These are phyloP conservation scores for Sebastes fasciatus DNA, from an alignment of 2,113 vertebrate genomes.

Conservation along the genomic window DNA sequence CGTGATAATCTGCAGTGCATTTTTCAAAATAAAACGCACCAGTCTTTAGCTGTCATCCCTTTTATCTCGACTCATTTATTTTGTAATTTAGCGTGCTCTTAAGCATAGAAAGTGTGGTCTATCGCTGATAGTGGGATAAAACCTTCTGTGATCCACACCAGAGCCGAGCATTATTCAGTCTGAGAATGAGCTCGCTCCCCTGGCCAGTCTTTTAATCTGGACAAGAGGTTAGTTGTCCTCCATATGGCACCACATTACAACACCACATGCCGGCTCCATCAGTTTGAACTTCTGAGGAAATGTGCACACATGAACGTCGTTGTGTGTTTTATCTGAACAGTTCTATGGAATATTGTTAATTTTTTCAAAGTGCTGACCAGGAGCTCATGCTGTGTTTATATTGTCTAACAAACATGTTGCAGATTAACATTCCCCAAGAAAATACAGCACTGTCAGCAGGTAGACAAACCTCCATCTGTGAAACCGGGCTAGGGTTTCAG, in stretches of 20 bases:
- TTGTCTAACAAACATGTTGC: conserved; percentile 19
- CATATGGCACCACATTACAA: conserved; percentile 53
- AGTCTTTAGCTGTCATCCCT: neutral
- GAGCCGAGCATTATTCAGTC: conserved; percentile 40
- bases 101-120: neutral
- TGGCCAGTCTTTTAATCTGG: conserved; percentile 64
- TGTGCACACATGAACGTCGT: neutral
- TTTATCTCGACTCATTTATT: neutral
- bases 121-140: conserved; percentile 30
- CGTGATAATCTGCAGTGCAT: neutral
- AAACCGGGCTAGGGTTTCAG: neutral
- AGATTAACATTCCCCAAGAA: conserved; percentile 43
- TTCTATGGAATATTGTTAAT: neutral
- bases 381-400: conserved; percentile 7
- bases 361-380: neutral
- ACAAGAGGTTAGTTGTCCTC: conserved; percentile 56
- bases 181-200: conserved; percentile 41
- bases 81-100: neutral
- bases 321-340: neutral
- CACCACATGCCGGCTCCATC: conserved; percentile 46
- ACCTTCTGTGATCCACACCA: conserved; percentile 35
- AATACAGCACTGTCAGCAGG: conserved; percentile 20
- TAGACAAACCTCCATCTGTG: conserved; percentile 1
- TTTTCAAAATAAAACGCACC: neutral
- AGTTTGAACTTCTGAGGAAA: conserved; percentile 32